phyloP scores from a whole-genome alignment of 2,888 invertebrate genomes.

The Pseudococcus longispinus region DNA sequence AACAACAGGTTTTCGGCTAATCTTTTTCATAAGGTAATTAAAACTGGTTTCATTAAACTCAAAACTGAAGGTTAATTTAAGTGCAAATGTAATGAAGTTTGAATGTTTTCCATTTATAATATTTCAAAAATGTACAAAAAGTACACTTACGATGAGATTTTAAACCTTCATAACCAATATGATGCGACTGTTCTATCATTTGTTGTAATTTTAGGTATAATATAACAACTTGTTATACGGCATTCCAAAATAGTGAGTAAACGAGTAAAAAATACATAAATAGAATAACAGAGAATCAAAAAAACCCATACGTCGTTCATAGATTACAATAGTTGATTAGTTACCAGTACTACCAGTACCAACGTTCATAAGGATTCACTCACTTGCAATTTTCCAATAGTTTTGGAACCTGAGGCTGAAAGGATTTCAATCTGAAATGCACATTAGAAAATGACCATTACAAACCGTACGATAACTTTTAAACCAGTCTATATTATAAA shows the following conservation, averaged over 20 bases:
- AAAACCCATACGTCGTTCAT: not conserved
- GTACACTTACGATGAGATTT: not conserved
- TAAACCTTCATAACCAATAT: not conserved
- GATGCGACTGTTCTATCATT: not conserved
- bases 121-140: not conserved
- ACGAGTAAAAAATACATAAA: not conserved
- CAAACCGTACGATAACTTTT: not conserved
- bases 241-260: not conserved
- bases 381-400: slow-evolving; percentile 48
- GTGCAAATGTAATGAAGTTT: slow-evolving; percentile 21
- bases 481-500: not conserved
- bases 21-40: slow-evolving; percentile 4
- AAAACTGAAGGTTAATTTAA: slow-evolving; percentile 21
- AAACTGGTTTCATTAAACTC: slow-evolving; percentile 11
- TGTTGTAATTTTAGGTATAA: not conserved
- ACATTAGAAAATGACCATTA: not conserved
- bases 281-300: not conserved
- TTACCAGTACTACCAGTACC: no score
- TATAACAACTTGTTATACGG: not conserved
- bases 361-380: not conserved
- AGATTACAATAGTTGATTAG: not conserved
- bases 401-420: slow-evolving; percentile 47
- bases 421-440: slow-evolving; percentile 50
- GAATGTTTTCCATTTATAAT: not conserved
- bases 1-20: slow-evolving; percentile 24